A percentile compares a stretch with the other conserved stretches of the same genome.
phyloP scores from a whole-genome alignment of 2,888 invertebrate species.

The Lepidonotus clava region DNA sequence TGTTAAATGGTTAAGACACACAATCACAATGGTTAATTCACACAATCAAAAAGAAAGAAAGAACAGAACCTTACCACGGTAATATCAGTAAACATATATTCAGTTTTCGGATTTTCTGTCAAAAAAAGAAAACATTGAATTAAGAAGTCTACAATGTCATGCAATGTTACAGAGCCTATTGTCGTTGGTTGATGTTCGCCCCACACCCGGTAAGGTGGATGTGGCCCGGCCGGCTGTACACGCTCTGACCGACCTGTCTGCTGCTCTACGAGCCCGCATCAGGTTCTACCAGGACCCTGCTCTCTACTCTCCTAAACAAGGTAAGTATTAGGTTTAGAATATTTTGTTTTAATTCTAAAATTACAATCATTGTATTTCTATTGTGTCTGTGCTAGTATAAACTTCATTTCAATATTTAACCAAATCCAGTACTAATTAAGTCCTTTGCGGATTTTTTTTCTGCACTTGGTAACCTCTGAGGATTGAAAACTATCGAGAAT shows the following conservation, averaged over 20 bases:
- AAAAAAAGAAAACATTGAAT: no score
- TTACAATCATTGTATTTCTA: background rate
- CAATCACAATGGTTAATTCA: no score
- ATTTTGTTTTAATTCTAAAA: background rate
- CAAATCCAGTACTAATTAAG: no score
- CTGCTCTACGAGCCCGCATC: slow-evolving; percentile 70
- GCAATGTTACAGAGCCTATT: slow-evolving; percentile 72
- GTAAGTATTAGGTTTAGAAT: slow-evolving; percentile 62
- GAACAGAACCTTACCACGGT: no score
- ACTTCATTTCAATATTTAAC: no score
- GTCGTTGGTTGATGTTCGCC: slow-evolving; percentile 69
- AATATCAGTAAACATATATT: no score
- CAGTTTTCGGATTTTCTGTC: no score
- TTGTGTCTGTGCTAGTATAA: background rate
- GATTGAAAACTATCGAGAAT: no score
- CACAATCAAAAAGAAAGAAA: no score
- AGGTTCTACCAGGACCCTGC: slow-evolving; percentile 77
- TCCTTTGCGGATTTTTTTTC: no score
- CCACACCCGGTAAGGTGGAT: slow-evolving; percentile 64
- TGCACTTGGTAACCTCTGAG: no score
- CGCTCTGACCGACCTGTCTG: slow-evolving; percentile 72
- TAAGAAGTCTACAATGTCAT: background rate
- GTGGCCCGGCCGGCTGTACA: slow-evolving; percentile 69
- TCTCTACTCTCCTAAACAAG: slow-evolving; percentile 77
- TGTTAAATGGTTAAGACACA: no score